Percentiles rank a stretch among this genome's conserved stretches.
Conservation (phyloP, 2,113 vertebrate species). For the Sardina pilchardus region DNA sequence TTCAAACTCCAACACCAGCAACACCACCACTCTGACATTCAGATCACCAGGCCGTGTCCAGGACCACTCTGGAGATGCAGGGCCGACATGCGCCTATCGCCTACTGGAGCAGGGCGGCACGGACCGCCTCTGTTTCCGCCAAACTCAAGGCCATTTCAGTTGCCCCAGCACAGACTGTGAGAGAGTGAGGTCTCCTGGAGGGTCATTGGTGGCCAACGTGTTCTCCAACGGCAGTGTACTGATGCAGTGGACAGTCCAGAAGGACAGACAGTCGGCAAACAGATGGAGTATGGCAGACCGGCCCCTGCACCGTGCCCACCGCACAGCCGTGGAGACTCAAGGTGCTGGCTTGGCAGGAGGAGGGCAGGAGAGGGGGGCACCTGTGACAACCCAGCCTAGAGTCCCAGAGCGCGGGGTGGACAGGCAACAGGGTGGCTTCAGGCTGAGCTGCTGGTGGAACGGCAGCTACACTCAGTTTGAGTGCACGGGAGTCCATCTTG, state of each 20-base stretch:
- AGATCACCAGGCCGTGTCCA: slow-evolving; percentile 24
- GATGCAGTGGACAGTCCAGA: slow-evolving; percentile 80
- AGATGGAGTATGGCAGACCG: slow-evolving; percentile 18
- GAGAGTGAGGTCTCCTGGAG: slow-evolving; percentile 69
- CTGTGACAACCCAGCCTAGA: slow-evolving; percentile 10
- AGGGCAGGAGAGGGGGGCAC: not conserved
- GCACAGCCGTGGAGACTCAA: not conserved
- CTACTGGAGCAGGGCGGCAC: slow-evolving; percentile 63
- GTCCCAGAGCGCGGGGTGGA: slow-evolving; percentile 30
- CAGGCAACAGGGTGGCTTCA: slow-evolving; percentile 75
- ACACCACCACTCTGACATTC: slow-evolving; percentile 44
- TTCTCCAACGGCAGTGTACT: slow-evolving; percentile 88
- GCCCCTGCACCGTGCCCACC: not conserved
- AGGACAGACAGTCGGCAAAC: not conserved
- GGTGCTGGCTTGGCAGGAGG: not conserved
- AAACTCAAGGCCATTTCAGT: slow-evolving; percentile 73
- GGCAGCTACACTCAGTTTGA: slow-evolving; percentile 92
- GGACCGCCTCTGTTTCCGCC: slow-evolving; percentile 82
- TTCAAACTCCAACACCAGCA: slow-evolving; percentile 30
- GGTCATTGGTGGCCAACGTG: slow-evolving; percentile 81
- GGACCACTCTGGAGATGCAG: slow-evolving; percentile 31
- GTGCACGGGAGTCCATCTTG: slow-evolving; percentile 85
- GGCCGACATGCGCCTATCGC: slow-evolving; percentile 69
- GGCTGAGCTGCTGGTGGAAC: slow-evolving; percentile 92
- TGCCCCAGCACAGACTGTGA: slow-evolving; percentile 76